Conservation (phyloP, 1,140 invertebrate genomes). For the Vanessa tameamea region DNA sequence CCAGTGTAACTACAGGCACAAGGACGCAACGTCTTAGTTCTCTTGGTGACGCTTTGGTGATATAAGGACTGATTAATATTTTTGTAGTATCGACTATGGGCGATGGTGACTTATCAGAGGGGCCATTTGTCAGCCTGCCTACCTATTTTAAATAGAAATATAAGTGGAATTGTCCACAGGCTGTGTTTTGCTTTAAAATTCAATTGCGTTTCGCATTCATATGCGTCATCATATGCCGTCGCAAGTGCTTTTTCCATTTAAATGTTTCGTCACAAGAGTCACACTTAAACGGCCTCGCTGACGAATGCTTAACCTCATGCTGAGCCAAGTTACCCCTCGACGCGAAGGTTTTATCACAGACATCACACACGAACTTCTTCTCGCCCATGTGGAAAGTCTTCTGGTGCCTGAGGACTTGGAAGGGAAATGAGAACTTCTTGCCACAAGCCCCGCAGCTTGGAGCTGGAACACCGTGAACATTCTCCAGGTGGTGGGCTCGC, state of each 20-base stretch:
- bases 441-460: slow-evolving; percentile 52
- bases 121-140: too few species aligned
- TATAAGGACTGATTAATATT: too few species aligned
- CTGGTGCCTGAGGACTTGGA: slow-evolving; percentile 46
- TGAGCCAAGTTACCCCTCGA: slow-evolving; percentile 63
- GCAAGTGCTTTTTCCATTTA: slow-evolving; percentile 44
- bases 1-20: too few species aligned
- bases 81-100: too few species aligned
- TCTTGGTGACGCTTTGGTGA: too few species aligned
- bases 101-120: too few species aligned
- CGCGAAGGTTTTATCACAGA: slow-evolving; percentile 66
- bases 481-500: slow-evolving; percentile 46
- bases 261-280: slow-evolving; percentile 43
- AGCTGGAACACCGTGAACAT: slow-evolving; percentile 46
- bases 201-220: slow-evolving; percentile 19
- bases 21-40: too few species aligned
- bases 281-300: slow-evolving; percentile 76
- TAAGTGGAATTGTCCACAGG: too few species aligned
- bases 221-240: slow-evolving; percentile 34
- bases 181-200: not conserved
- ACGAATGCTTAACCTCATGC: slow-evolving; percentile 79
- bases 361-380: slow-evolving; percentile 54
- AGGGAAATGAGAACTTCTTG: slow-evolving; percentile 48
- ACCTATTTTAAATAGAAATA: too few species aligned
- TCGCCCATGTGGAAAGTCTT: slow-evolving; percentile 59